Percentiles rank a stretch among this genome's conserved stretches.
phyloP scores from a whole-genome alignment of 2,797 vertebrate species.

The Rhincodon typus region DNA sequence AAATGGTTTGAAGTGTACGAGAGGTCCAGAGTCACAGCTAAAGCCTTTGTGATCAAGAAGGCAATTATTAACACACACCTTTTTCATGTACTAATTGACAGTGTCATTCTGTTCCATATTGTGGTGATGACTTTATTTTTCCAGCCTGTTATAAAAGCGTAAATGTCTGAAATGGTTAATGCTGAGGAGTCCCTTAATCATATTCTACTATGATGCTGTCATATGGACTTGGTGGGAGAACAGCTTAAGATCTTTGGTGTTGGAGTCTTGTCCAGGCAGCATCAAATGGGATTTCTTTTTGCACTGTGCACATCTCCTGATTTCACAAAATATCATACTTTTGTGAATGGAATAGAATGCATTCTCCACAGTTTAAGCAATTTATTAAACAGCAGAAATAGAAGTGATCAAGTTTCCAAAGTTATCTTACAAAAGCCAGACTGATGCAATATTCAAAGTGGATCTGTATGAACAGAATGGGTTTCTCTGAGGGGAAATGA shows the following conservation, averaged over 20 bases:
- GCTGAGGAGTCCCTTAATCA: too few species aligned
- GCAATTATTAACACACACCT: neutral
- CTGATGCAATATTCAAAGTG: neutral
- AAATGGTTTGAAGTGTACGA: neutral
- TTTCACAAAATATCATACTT: neutral
- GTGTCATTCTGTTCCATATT: neutral
- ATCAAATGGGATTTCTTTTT: too few species aligned
- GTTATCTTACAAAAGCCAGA: neutral
- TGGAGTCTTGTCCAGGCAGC: neutral
- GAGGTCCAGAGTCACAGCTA: neutral
- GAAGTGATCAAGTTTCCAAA: neutral
- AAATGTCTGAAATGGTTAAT: too few species aligned
- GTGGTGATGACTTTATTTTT: neutral
- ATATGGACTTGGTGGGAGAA: too few species aligned
- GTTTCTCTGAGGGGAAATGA: too few species aligned
- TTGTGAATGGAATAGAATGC: neutral
- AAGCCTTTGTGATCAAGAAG: neutral
- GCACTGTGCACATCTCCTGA: neutral
- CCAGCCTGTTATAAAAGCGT: too few species aligned
- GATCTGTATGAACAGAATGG: neutral
- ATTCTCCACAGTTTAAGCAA: neutral
- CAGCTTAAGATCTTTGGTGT: too few species aligned
- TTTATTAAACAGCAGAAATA: neutral
- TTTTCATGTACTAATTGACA: neutral
- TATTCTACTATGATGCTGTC: too few species aligned